Evolutionary conservation across 2,797 vertebrate genomes (phyloP).

Genomic region (Pteropus rufus): DNA sequence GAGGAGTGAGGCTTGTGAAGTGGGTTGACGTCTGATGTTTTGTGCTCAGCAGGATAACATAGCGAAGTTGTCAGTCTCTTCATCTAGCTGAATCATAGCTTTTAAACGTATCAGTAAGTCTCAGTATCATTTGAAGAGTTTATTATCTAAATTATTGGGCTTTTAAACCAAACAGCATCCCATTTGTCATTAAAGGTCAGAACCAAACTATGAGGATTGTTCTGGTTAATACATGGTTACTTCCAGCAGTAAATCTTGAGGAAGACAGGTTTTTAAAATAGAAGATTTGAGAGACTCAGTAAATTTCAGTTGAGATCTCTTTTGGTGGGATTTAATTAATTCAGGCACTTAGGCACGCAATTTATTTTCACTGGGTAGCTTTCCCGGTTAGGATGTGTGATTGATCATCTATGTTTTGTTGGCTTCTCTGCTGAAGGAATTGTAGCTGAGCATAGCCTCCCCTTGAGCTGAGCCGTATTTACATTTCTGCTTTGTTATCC

Average conservation of each 20-base stretch:
- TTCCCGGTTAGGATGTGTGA: not conserved
- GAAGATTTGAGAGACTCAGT: not conserved
- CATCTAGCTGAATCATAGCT: not conserved
- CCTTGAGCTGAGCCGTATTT: not conserved
- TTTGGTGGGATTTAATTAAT: not conserved
- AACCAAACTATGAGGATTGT: not conserved
- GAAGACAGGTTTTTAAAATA: not conserved
- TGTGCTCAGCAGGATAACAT: not conserved
- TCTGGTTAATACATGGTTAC: not conserved
- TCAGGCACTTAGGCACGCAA: not conserved
- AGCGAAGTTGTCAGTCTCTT: not conserved
- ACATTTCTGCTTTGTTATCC: not conserved
- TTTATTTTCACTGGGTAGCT: not conserved
- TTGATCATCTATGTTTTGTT: not conserved
- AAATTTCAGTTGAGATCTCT: not conserved
- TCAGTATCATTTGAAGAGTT: not conserved
- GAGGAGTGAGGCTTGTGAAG: not conserved
- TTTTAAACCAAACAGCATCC: not conserved
- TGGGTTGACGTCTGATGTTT: not conserved
- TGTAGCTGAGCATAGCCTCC: not conserved
- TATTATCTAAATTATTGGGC: not conserved
- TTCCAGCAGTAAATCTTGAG: conserved; percentile 13
- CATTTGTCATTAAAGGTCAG: not conserved
- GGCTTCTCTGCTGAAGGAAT: not conserved
- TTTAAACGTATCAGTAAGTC: not conserved